Base-by-base conservation (phyloP, 2,113 vertebrate species). In the Physeter macrocephalus region DNA sequence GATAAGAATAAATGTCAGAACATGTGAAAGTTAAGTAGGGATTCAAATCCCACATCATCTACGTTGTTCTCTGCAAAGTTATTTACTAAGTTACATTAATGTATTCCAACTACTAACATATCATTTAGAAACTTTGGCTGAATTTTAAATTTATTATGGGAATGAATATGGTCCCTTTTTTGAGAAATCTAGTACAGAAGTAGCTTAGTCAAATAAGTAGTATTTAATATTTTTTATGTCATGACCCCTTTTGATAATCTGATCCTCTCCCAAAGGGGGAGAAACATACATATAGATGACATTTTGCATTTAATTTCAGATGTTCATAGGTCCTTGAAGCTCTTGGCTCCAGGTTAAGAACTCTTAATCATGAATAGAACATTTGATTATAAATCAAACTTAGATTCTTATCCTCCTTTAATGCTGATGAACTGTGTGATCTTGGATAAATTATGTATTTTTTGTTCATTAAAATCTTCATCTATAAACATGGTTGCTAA, bases 261-360 rank as follows among this genome's bases (percentile, higher is more conserved):
- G 80, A 95, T 80, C 31, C 49, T 94, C 14, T 89, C 20, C 18
- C 3, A 15, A 72, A 8, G 46, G 17, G 29, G 75, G 46, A 74
- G 92, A 96, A 90, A 90, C 41, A 74, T 54, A 94, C 31, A 74
- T 88, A 74, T 46, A 57, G 57, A 62, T 95, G 54, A 52, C 46
- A 93, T 93, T 95, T 97, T 82, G 23, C 6, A 2, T 62, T 86
- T 93, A 95, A 93, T 92, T 93, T 96, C 41, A 97, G 66, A 89
- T 92, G 46, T 86, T 92, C 43, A 91, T 66, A 97, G 14, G 66
- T 96, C 78, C 31, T 88, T 59, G 49, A 85, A 88, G 91, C 17
- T 89, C 59, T 93, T 96, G 88, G 36, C 43, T 89, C 46, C 25
- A 85, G 72, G 23, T 96, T 96, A 96, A 94, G 74, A 94, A 86